Evolutionary conservation across 2,888 invertebrate genomes (phyloP).

Genomic region (Automeris io): DNA sequence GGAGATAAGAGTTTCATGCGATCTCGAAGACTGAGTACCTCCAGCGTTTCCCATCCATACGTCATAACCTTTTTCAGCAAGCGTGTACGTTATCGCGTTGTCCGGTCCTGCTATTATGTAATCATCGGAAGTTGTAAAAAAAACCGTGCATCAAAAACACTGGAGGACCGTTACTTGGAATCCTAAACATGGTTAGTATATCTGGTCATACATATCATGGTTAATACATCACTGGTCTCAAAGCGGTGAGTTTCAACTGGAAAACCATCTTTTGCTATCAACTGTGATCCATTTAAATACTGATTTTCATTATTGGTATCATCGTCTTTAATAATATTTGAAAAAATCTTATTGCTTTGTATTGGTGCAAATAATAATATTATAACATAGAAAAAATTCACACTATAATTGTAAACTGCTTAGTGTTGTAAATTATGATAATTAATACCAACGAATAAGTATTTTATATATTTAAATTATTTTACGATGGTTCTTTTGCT

Average conservation of each 20-base stretch:
- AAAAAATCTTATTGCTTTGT: too few relatives aligned
- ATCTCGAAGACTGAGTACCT: constrained; percentile 79
- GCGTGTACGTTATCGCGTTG: constrained; percentile 58
- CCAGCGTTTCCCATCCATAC: constrained; percentile 86
- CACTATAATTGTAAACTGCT: too few relatives aligned
- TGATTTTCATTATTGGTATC: neutral
- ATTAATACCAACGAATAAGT: too few relatives aligned
- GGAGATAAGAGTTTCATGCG: constrained; percentile 51
- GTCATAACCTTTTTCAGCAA: constrained; percentile 77
- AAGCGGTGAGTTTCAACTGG: constrained; percentile 48
- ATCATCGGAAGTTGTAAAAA: constrained; percentile 5
- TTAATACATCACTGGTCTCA: constrained; percentile 83
- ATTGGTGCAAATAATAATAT: too few relatives aligned
- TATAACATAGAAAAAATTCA: too few relatives aligned
- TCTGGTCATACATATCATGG: too few relatives aligned
- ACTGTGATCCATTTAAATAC: neutral
- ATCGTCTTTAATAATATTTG: too few relatives aligned
- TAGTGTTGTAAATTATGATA: too few relatives aligned
- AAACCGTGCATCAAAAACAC: constrained; percentile 9
- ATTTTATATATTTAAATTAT: too few relatives aligned
- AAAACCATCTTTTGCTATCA: constrained; percentile 11
- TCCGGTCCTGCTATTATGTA: constrained; percentile 8
- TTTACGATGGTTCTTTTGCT: too few relatives aligned
- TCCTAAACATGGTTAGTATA: constrained; percentile 82
- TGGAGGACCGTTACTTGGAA: constrained; percentile 53